phyloP scores from a whole-genome alignment of 2,113 vertebrate species.

The Nerophis lumbriciformis region DNA sequence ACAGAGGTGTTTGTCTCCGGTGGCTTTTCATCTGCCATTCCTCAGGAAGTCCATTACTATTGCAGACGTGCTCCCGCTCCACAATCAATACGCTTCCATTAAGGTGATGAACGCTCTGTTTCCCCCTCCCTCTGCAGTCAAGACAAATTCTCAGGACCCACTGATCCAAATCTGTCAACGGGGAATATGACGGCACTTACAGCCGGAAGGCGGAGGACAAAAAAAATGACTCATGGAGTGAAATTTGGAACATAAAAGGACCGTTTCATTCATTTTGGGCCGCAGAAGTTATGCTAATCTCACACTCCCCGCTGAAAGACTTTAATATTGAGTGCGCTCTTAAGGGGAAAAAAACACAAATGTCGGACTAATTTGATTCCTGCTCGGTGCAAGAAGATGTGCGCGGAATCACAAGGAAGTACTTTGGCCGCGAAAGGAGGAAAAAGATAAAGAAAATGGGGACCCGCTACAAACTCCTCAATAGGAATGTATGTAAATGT shows the following conservation, averaged over 20 bases:
- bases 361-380: not conserved
- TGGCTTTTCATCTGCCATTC: slow-evolving; percentile 56
- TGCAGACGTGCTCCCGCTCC: slow-evolving; percentile 57
- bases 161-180: slow-evolving; percentile 59
- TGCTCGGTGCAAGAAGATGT: not conserved
- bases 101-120: slow-evolving; percentile 67
- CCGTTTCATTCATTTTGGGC: too few species aligned
- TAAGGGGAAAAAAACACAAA: not conserved
- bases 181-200: slow-evolving; percentile 34
- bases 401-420: not conserved
- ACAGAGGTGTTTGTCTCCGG: slow-evolving; percentile 27
- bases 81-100: slow-evolving; percentile 71
- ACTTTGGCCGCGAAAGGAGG: not conserved
- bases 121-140: slow-evolving; percentile 51
- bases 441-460: too few species aligned
- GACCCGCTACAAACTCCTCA: too few species aligned
- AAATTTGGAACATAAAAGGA: not conserved
- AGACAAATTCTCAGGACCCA: slow-evolving; percentile 57
- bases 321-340: not conserved
- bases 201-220: slow-evolving; percentile 33
- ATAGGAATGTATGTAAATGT: too few species aligned
- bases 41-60: slow-evolving; percentile 64
- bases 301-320: not conserved
- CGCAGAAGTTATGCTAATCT: not conserved
- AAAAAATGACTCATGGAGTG: slow-evolving; percentile 9